Percentiles rank a stretch among this genome's conserved stretches.
These are phyloP conservation scores for Botia kubotai DNA, from an alignment of 2,797 vertebrate genomes.

Conservation along the genomic window DNA sequence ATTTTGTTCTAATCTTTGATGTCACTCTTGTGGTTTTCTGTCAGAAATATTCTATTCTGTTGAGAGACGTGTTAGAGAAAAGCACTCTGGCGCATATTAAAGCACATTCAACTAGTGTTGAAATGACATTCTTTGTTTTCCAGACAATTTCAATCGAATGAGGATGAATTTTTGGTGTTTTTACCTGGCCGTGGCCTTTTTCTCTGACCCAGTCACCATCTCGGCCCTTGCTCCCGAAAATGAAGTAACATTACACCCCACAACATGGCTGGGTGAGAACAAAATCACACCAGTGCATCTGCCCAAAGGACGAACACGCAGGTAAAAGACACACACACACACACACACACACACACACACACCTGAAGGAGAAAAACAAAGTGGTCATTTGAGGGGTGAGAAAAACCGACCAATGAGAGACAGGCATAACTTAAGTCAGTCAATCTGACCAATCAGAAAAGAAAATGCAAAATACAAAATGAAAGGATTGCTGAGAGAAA, in stretches of 20 bases:
- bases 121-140: neutral
- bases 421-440: neutral
- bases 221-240: conserved; percentile 76
- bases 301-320: conserved; percentile 83
- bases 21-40: neutral
- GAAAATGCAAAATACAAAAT: neutral
- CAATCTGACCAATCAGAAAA: neutral
- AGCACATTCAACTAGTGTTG: neutral
- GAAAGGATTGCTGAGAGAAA: neutral
- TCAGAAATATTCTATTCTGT: neutral
- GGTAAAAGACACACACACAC: conserved; percentile 68
- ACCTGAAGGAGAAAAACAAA: too few species aligned
- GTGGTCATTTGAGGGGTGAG: too few species aligned
- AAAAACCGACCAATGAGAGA: neutral
- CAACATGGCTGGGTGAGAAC: conserved; percentile 81
- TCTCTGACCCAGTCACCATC: conserved; percentile 60
- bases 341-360: too few species aligned
- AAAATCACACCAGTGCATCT: conserved; percentile 82
- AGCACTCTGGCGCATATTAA: neutral
- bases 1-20: neutral
- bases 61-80: neutral
- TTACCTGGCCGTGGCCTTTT: conserved; percentile 63
- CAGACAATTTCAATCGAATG: neutral
- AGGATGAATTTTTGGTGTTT: conserved; percentile 65
- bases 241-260: conserved; percentile 81